These are phyloP conservation scores for Netelia inedita DNA, from an alignment of 2,888 invertebrate genomes.

Conservation along the genomic window DNA sequence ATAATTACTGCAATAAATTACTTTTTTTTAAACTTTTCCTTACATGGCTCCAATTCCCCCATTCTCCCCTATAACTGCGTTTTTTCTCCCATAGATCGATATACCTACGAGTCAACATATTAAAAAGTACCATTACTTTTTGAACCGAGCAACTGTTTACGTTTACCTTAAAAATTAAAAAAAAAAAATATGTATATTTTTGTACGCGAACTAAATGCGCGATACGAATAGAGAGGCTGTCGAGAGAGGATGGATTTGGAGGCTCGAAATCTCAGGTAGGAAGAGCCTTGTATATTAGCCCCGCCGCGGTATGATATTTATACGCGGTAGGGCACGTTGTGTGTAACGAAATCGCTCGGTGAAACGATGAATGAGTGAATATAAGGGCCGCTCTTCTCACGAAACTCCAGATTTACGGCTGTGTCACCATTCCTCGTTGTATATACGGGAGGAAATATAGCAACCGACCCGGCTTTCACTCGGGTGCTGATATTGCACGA, in stretches of 20 bases:
- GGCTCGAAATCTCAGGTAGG: neutral
- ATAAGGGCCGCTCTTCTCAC: slow-evolving; percentile 50
- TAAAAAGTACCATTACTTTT: too few species aligned
- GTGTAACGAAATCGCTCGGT: neutral
- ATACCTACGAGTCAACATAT: too few species aligned
- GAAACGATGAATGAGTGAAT: slow-evolving; percentile 52
- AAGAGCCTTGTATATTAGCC: neutral
- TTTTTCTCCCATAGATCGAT: too few species aligned
- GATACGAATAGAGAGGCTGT: neutral
- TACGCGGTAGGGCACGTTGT: neutral
- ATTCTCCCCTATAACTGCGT: too few species aligned
- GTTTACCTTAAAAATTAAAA: neutral
- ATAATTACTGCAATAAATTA: too few species aligned
- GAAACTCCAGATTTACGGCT: slow-evolving; percentile 63
- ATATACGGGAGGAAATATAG: slow-evolving; percentile 41
- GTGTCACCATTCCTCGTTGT: slow-evolving; percentile 57
- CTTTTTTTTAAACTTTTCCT: too few species aligned
- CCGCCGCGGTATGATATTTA: slow-evolving; percentile 1
- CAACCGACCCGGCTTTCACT: slow-evolving; percentile 59
- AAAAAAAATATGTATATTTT: neutral
- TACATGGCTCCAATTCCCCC: too few species aligned
- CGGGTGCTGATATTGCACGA: slow-evolving; percentile 68
- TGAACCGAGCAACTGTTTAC: too few species aligned
- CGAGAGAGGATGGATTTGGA: neutral
- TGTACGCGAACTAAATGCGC: neutral